Evolutionary conservation across 1,140 invertebrate genomes (phyloP).

Genomic region (Zaprionus ghesquierei): DNA sequence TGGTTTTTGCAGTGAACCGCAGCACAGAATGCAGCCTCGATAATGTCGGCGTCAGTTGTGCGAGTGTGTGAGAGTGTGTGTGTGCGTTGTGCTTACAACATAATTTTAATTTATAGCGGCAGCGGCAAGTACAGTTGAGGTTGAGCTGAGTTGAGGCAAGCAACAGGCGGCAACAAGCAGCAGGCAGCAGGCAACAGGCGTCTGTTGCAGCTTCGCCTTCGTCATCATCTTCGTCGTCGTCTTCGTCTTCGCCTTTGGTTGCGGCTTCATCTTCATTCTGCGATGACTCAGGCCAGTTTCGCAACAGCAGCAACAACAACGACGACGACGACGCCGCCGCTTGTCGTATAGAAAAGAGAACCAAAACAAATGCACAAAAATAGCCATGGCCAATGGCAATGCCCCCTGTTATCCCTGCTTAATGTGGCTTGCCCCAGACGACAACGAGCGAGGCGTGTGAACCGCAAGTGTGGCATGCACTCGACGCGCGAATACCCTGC

Average conservation of each 20-base stretch:
- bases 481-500: slow-evolving; percentile 1
- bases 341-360: slow-evolving; percentile 59
- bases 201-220: slow-evolving; percentile 24
- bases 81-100: slow-evolving; percentile 66
- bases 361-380: slow-evolving; percentile 77
- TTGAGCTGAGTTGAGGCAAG: slow-evolving; percentile 37
- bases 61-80: slow-evolving; percentile 28
- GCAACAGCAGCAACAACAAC: background rate
- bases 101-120: slow-evolving; percentile 77
- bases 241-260: background rate
- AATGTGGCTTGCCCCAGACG: slow-evolving; percentile 12
- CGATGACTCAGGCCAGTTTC: slow-evolving; percentile 52
- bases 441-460: background rate
- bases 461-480: background rate
- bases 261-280: background rate
- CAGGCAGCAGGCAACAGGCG: slow-evolving; percentile 47
- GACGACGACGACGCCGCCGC: background rate
- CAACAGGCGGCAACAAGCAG: slow-evolving; percentile 3
- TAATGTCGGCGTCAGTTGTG: slow-evolving; percentile 27
- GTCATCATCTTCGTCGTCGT: background rate
- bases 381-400: slow-evolving; percentile 37
- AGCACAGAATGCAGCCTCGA: slow-evolving; percentile 26
- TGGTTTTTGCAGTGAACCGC: slow-evolving; percentile 47
- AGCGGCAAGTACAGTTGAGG: slow-evolving; percentile 69
- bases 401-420: slow-evolving; percentile 6